Base-by-base conservation (phyloP, 92 coral and sea anemone genomes). In the Zoanthus sansibaricus region DNA sequence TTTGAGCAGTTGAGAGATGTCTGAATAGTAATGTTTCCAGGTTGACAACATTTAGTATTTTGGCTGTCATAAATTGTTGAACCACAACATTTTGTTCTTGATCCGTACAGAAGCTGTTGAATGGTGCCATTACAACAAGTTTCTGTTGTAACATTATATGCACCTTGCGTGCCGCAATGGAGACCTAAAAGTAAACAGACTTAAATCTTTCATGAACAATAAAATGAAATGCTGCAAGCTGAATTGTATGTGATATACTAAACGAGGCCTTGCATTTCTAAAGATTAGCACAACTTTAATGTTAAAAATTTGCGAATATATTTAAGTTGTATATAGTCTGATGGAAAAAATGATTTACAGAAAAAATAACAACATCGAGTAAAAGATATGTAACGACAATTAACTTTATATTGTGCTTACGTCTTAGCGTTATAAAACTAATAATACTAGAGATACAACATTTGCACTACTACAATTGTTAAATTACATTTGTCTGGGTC, bases 111-210 rank as follows among this genome's bases (percentile, higher is more conserved):
- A 9, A 66, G 82, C 11, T 46, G 33, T 25, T 77, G 82, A 13
- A 51, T 54, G 3, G 82, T 77, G 10, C 69, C 82, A n/a, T 1
- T 15, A 16, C 82, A 77, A 20, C 82, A 77, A 20, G 32, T 31
- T 13, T 77, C 48, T 77, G 82, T 77, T 7, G 25, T 54, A 1
- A 58, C 20, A 77, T 54, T 77, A 48, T 77, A 77, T 14, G 16
- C 67, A 15, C 66, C 66, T 44, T 55, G 82, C 49, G 82, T 51
- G 33, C 76, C 76, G 54, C 82, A 77, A 11, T 25, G 82, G 54
- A 47, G 68, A 51, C n/a, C 82, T 58, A 4, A 58, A 11, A 58
- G n/a, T 37, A 37, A 37, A 37, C 4, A 37, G 42, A 37, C 4
- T 37, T 37, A 14, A 59, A 17, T 14, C 14, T 18, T 5, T 58